Evolutionary conservation across 1,140 invertebrate species (phyloP), one percentile per base, ranked within the genome.

Genomic region (Camponotus floridanus): DNA sequence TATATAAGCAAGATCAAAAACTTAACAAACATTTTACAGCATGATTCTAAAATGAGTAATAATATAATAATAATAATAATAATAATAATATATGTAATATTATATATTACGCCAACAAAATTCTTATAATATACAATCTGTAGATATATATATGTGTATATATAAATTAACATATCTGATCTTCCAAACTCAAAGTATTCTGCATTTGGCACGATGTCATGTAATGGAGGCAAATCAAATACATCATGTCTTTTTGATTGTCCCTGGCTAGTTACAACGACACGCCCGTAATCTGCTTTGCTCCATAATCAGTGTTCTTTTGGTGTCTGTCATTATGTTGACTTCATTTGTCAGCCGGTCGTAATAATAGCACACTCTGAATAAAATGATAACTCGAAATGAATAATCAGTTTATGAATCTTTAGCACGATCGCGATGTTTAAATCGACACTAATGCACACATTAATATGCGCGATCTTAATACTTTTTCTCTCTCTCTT

Each of bases 1-100:
- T 65, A 70, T 80, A 92, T 94, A 94, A 95, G 94, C 93, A 94
- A 95, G 92, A 93, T 94, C 94, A 94, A 94, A 95, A 95, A 95
- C 94, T 95, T 95, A 95, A 95, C 94, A 95, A 95, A 95, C 93
- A 93, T 94, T 94, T 94, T 94, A 95, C 94, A 95, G 87, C 91
- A 90, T 86, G 86, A 88, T 91, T 89, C 94, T 92, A 93, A 94
- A 94, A 94, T 93, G 92, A 94, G 93, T 93, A 88, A 93, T 94
- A 94, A 92, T 94, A 91, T 91, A 91, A 91, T 89, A 67, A 81
- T 90, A 76, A 86, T 87, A 67, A 92, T 94, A 91, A 91, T 92
- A 86, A 92, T 93, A 91, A 93, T 91, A 89, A 92, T 94, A 87
- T 86, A 62, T 87, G 76, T 88, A 85, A 90, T 89, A 88, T 86